Evolutionary conservation across 2,888 invertebrate species (phyloP).

Genomic region (Yponomeuta malinellus): DNA sequence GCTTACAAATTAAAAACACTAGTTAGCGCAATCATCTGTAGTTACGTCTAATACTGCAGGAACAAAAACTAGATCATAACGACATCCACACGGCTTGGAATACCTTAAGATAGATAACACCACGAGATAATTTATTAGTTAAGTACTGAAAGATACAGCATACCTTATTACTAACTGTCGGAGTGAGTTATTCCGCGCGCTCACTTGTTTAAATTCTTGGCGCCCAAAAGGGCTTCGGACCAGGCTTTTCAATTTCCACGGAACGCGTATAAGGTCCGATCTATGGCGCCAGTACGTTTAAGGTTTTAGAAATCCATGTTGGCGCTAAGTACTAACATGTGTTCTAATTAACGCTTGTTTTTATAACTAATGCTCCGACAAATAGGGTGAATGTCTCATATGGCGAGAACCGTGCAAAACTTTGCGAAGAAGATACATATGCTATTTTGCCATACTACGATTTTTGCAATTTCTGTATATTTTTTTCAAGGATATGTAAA

Average conservation of each 20-base stretch:
- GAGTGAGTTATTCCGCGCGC: slow-evolving; percentile 2
- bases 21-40: not conserved
- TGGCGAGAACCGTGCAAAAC: too few relatives aligned
- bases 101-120: not conserved
- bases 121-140: slow-evolving; percentile 7
- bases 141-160: slow-evolving; percentile 3
- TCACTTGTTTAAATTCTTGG: slow-evolving; percentile 9
- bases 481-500: too few relatives aligned
- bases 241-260: slow-evolving; percentile 11
- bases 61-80: not conserved
- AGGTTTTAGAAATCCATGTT: slow-evolving; percentile 20
- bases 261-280: slow-evolving; percentile 6
- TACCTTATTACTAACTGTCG: slow-evolving; percentile 13
- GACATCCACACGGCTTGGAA: not conserved
- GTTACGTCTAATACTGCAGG: not conserved
- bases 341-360: slow-evolving; percentile 41
- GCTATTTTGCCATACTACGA: too few relatives aligned
- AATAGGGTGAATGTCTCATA: not conserved
- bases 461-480: too few relatives aligned
- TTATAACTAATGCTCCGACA: not conserved
- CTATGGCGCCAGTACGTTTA: slow-evolving; percentile 15
- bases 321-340: slow-evolving; percentile 35
- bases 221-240: slow-evolving; percentile 5
- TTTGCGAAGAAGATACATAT: too few relatives aligned
- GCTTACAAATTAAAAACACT: slow-evolving; percentile 2